Evolutionary conservation across 2,888 invertebrate species (phyloP).

Genomic region (Lasioglossum villosulum): DNA sequence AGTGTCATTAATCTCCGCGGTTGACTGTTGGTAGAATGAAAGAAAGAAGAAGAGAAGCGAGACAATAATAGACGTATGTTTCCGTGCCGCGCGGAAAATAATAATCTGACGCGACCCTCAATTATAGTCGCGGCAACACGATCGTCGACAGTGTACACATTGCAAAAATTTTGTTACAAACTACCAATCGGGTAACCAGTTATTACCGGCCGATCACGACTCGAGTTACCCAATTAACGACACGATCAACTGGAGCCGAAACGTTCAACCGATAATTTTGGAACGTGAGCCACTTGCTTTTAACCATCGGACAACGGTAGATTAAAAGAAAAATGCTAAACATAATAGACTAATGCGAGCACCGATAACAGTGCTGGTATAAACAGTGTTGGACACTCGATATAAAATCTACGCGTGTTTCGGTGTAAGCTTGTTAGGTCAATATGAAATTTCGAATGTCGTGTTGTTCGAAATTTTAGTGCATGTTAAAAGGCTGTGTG

Average conservation of each 20-base stretch:
- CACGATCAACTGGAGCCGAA: conserved; percentile 34
- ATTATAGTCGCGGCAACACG: conserved; percentile 50
- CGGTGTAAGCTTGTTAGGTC: neutral
- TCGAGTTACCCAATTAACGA: conserved; percentile 58
- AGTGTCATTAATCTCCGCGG: conserved; percentile 35
- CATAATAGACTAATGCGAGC: neutral
- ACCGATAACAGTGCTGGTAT: neutral
- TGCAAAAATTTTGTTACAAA: conserved; percentile 52
- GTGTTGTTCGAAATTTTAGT: neutral
- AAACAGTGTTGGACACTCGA: neutral
- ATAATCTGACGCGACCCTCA: conserved; percentile 49
- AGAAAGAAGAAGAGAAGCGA: conserved; percentile 22
- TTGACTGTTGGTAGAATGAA: conserved; percentile 12
- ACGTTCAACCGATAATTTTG: conserved; percentile 38
- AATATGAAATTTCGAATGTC: neutral
- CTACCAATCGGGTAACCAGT: conserved; percentile 41
- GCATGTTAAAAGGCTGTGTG: too few species aligned
- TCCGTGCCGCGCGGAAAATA: conserved; percentile 46
- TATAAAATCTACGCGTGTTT: neutral
- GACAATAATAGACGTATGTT: conserved; percentile 48
- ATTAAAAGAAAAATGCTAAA: neutral
- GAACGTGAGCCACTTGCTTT: conserved; percentile 32
- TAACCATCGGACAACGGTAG: neutral
- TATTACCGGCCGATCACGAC: conserved; percentile 46
- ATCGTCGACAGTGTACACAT: conserved; percentile 49